Evolutionary conservation across 2,113 vertebrate genomes (phyloP).

Genomic region (Trematomus loennbergii): DNA sequence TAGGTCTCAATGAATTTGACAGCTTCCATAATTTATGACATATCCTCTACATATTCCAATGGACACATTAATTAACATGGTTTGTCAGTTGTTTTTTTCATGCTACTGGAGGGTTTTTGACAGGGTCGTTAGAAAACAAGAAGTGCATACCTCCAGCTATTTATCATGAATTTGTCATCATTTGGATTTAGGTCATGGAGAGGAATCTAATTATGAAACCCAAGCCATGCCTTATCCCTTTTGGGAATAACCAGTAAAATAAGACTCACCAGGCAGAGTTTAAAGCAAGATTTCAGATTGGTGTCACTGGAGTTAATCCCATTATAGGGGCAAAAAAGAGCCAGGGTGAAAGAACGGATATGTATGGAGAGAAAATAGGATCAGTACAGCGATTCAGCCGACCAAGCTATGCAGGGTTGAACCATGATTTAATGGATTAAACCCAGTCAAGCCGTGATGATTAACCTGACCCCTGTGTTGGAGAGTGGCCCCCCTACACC

Average conservation of each 20-base stretch:
- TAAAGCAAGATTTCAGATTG: slow-evolving; percentile 73
- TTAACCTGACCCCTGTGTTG: slow-evolving; percentile 64
- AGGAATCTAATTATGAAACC: slow-evolving; percentile 67
- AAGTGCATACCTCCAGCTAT: slow-evolving; percentile 27
- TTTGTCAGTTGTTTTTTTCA: slow-evolving; percentile 49
- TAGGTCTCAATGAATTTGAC: slow-evolving; percentile 31
- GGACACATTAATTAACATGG: slow-evolving; percentile 55
- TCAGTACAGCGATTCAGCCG: slow-evolving; percentile 61
- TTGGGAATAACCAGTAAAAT: slow-evolving; percentile 67
- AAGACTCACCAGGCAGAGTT: slow-evolving; percentile 61
- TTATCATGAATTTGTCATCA: slow-evolving; percentile 65
- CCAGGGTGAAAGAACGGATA: slow-evolving; percentile 65
- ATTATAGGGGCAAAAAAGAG: slow-evolving; percentile 69
- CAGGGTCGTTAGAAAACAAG: slow-evolving; percentile 38
- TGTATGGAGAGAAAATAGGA: slow-evolving; percentile 71
- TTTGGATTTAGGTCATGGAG: slow-evolving; percentile 53
- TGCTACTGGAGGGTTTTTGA: slow-evolving; percentile 49
- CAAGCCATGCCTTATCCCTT: slow-evolving; percentile 65
- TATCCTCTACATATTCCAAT: slow-evolving; percentile 37
- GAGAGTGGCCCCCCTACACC: slow-evolving; percentile 22
- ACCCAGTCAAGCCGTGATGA: slow-evolving; percentile 57
- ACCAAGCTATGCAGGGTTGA: slow-evolving; percentile 53
- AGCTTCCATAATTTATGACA: slow-evolving; percentile 56
- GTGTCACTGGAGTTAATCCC: slow-evolving; percentile 78
- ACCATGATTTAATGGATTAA: slow-evolving; percentile 74